Evolutionary conservation across 2,113 vertebrate species (phyloP), one percentile per base, ranked within the genome.

Genomic region (Cavia porcellus): DNA sequence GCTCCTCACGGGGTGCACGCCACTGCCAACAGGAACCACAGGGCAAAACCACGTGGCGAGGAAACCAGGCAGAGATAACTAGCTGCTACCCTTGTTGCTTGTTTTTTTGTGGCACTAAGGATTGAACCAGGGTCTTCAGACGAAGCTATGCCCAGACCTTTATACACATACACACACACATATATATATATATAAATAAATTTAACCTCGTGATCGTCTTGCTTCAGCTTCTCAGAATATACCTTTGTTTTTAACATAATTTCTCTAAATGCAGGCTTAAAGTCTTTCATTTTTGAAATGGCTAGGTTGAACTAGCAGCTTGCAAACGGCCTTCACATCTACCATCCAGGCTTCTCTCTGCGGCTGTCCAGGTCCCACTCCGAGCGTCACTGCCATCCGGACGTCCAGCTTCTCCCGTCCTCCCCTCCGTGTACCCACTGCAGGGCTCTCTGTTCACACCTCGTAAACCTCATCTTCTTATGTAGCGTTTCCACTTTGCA

Each of bases 21-120:
- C 47, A 11, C 75, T 0, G n/a, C 28, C 24, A 0, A 38, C 8
- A 8, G 1, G 1, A 30, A 35, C 13, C 14, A 35, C 30, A 1
- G 2, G 5, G 42, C 5, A 45, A 20, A 75, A 28, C 42, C 24
- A 75, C 2, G 9, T 11, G 17, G 17, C 5, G 5, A 38, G 68
- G 45, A 11, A n/a, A 75, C 2, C 0, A 38, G 50, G 30, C n/a
- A 64, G 52, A 14, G 4, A 14, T 8, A 42, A 24, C 2, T 14
- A 32, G 13, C 30, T 30, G 17, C 20, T 25, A 25, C 24, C 32
- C 32, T 74, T n/a, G 35, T 3, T 70, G 66, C 32, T 70, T n/a
- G 35, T 70, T 17, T 17, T 17, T 70, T 32, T n/a, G 64, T 35
- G 64, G 24, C 32, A 13, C n/a, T 74, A 9, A 38, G 72, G 9